Percentiles rank a stretch among this genome's conserved stretches.
These are phyloP conservation scores for Erebia ligea DNA, from an alignment of 2,888 invertebrate genomes.

Conservation along the genomic window DNA sequence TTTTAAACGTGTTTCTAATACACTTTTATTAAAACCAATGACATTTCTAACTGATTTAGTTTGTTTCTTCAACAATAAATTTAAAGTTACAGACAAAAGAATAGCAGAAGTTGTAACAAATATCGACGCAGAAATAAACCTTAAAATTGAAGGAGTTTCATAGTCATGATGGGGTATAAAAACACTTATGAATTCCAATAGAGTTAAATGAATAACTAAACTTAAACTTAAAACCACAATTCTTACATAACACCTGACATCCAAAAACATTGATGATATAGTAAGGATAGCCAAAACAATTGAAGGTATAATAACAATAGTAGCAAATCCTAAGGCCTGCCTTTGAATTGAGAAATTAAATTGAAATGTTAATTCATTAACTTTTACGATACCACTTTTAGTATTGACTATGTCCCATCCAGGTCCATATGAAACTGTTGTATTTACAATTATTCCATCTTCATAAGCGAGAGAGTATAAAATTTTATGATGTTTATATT, in stretches of 20 bases:
- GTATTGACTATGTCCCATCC: slow-evolving; percentile 58
- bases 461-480: slow-evolving; percentile 37
- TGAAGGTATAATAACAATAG: slow-evolving; percentile 52
- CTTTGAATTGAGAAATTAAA: slow-evolving; percentile 55
- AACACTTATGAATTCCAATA: slow-evolving; percentile 44
- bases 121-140: slow-evolving; percentile 52
- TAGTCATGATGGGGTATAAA: slow-evolving; percentile 48
- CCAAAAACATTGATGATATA: slow-evolving; percentile 48
- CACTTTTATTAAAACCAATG: slow-evolving; percentile 43
- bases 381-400: slow-evolving; percentile 39
- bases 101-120: slow-evolving; percentile 47
- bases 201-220: slow-evolving; percentile 51
- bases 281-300: slow-evolving; percentile 49
- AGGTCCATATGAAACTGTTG: slow-evolving; percentile 47
- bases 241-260: slow-evolving; percentile 46
- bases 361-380: slow-evolving; percentile 43
- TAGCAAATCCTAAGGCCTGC: slow-evolving; percentile 49
- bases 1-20: slow-evolving; percentile 43
- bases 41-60: slow-evolving; percentile 44
- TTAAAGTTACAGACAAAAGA: slow-evolving; percentile 47
- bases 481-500: slow-evolving; percentile 22
- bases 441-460: slow-evolving; percentile 40
- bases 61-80: slow-evolving; percentile 40
- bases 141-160: slow-evolving; percentile 51
- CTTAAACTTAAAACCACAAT: slow-evolving; percentile 50